Conservation (phyloP, 2,113 vertebrate species). For the Megaceryle maxima region DNA sequence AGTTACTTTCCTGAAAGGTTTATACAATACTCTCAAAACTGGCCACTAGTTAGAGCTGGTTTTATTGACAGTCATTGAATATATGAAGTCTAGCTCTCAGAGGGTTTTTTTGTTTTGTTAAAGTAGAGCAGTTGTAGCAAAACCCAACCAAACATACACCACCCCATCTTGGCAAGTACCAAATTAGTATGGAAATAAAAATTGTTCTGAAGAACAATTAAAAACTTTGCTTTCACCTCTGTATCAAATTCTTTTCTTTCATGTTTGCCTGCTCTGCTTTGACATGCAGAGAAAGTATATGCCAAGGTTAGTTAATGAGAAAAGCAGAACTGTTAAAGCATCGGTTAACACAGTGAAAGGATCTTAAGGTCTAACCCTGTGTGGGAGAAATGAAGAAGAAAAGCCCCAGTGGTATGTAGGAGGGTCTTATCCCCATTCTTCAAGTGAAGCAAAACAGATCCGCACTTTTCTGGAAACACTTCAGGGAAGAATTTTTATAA, state of each 20-base stretch:
- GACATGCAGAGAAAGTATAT: not conserved
- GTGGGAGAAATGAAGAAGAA: not conserved
- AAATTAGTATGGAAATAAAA: not conserved
- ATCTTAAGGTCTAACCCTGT: not conserved
- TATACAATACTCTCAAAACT: not conserved
- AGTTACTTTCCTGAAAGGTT: not conserved
- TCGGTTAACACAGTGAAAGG: not conserved
- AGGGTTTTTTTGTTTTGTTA: not conserved
- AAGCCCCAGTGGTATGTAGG: fast-evolving
- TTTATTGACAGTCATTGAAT: not conserved
- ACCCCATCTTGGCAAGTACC: not conserved
- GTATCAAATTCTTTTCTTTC: slow-evolving; percentile 5
- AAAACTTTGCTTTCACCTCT: not conserved
- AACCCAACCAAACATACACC: not conserved
- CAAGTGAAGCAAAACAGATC: not conserved
- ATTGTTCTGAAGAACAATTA: not conserved
- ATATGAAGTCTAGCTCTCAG: not conserved
- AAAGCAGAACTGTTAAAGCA: slow-evolving; percentile 2
- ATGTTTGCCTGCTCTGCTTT: slow-evolving; percentile 2
- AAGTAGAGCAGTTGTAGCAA: not conserved
- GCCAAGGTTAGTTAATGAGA: slow-evolving; percentile 27
- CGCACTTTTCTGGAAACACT: not conserved
- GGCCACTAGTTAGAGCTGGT: not conserved
- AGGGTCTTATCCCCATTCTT: not conserved
- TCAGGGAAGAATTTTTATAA: not conserved